phyloP scores from a whole-genome alignment of 2,797 vertebrate genomes.

The Hoplostethus atlanticus region DNA sequence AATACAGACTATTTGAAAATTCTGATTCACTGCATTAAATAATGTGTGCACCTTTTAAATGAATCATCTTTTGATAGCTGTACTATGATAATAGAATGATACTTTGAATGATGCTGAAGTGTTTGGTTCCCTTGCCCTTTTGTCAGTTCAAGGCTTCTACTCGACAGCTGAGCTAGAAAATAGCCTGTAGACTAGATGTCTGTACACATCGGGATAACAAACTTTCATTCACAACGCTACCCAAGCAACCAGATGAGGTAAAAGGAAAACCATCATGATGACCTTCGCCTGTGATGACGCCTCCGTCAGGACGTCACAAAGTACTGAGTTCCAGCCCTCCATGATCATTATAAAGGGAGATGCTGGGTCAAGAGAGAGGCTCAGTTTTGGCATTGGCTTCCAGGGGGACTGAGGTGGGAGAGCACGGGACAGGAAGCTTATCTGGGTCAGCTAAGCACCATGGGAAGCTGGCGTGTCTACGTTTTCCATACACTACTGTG shows the following conservation, averaged over 20 bases:
- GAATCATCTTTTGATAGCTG: no score
- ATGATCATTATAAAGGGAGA: conserved; percentile 65
- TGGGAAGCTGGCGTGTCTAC: conserved; percentile 57
- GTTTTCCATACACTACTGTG: conserved; percentile 65
- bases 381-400: conserved; percentile 39
- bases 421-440: conserved; percentile 65
- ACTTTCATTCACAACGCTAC: background rate
- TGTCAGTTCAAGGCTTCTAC: background rate
- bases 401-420: conserved; percentile 31
- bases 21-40: background rate
- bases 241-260: background rate
- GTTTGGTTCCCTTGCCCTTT: no score
- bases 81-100: no score
- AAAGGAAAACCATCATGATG: background rate
- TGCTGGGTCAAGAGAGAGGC: conserved; percentile 40
- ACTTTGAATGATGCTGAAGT: no score
- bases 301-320: conserved; percentile 50
- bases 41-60: background rate
- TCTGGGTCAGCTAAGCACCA: conserved; percentile 73
- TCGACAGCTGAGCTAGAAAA: background rate
- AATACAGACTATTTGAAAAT: background rate
- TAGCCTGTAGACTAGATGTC: background rate
- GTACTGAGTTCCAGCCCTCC: conserved; percentile 59
- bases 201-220: background rate
- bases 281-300: conserved; percentile 27